Conservation (phyloP, 2,888 invertebrate genomes). For the Trileptium ribeirensis region DNA sequence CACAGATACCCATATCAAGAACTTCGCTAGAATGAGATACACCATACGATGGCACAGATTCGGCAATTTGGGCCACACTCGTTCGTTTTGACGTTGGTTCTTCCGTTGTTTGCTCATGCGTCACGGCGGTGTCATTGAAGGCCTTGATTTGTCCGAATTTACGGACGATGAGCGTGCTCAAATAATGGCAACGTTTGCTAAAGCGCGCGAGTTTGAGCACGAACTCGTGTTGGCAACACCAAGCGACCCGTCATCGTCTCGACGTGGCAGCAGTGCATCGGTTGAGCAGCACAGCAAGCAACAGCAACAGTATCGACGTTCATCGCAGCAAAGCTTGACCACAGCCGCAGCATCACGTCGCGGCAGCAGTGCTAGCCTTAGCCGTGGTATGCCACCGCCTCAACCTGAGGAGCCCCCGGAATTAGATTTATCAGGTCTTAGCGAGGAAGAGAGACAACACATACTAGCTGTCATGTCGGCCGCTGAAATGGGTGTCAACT, state of each 20-base stretch:
- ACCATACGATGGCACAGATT: neutral
- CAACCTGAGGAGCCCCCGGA: neutral
- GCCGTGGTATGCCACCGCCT: neutral
- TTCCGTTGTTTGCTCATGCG: no score
- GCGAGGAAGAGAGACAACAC: constrained; percentile 22
- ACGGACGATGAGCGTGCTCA: neutral
- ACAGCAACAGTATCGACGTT: no score
- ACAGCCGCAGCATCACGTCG: neutral
- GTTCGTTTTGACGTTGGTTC: no score
- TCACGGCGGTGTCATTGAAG: no score
- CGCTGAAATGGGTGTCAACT: constrained; percentile 15
- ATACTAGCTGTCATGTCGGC: constrained; percentile 25
- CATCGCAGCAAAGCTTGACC: no score
- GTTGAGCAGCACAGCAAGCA: no score
- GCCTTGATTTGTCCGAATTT: neutral
- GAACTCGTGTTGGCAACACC: neutral
- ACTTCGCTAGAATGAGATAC: no score
- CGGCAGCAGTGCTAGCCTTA: neutral
- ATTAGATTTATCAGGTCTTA: constrained; percentile 23
- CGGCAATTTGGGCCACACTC: neutral
- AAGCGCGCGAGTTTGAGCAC: neutral
- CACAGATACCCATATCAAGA: no score
- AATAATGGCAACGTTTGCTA: neutral
- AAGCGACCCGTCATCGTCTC: neutral
- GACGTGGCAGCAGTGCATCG: neutral